Conservation (phyloP, 2,888 invertebrate species). For the Epistrophella euchroma region DNA sequence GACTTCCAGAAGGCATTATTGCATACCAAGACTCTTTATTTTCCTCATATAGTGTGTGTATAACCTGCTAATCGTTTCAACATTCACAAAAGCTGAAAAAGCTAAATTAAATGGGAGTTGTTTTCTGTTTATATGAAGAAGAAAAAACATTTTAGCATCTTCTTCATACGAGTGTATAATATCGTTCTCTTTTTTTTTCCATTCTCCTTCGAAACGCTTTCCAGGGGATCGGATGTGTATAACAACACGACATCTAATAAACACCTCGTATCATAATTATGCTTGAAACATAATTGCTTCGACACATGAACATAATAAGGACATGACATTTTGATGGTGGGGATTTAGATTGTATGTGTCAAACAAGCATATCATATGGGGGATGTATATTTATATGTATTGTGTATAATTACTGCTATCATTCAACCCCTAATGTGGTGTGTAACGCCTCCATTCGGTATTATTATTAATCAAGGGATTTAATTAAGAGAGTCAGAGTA, state of each 20-base stretch:
- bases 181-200: not conserved
- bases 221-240: conserved; percentile 4
- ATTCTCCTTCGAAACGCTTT: not conserved
- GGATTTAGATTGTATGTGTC: conserved; percentile 29
- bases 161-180: not conserved
- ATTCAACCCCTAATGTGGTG: conserved; percentile 63
- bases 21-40: too few species aligned
- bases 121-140: too few species aligned
- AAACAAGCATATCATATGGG: conserved; percentile 36
- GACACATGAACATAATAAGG: conserved; percentile 76
- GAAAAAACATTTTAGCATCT: not conserved
- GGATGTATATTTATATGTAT: conserved; percentile 23
- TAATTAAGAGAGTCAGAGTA: conserved; percentile 24
- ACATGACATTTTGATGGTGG: conserved; percentile 58
- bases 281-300: conserved; percentile 73
- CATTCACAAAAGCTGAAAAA: too few species aligned
- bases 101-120: too few species aligned
- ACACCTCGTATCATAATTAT: conserved; percentile 74
- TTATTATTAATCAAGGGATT: conserved; percentile 56
- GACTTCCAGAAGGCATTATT: too few species aligned
- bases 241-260: conserved; percentile 63
- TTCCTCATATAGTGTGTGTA: too few species aligned
- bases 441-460: conserved; percentile 56
- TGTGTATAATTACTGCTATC: conserved; percentile 72
- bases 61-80: too few species aligned